Base-by-base conservation (phyloP, 2,113 vertebrate genomes). In the Lepisosteus osseus region DNA sequence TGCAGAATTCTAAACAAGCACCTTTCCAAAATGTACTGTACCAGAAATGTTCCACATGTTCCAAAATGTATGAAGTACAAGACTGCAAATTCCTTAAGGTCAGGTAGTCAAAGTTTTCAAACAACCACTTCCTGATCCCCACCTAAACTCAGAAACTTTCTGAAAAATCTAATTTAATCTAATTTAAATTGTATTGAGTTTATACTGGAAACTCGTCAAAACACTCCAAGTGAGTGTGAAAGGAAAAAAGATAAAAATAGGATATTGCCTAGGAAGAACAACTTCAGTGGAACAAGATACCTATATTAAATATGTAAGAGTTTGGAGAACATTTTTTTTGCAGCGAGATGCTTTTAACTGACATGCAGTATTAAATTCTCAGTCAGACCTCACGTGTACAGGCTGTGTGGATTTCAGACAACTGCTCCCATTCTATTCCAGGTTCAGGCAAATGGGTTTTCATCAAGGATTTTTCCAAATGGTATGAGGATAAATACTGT, bases 221-320 rank as follows among this genome's bases (percentile, higher is more conserved):
- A 29, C 29, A 29, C 29, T 29, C 29, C 29, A 29, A 59, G 54
- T 42, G 11, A 54, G 41, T 7, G 67, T 42, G 64, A 67, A 72
- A 45, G 59, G 67, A 66, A 72, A 40, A 29, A 40, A 11, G 54
- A 47, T 57, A 3, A 57, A 59, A 72, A 67, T 72, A 69, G 68
- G 29, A 55, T 3, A 17, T 57, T 69, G 57, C 40, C 7, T 57
- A 64, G 14, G 57, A 4, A 59, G 14, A 11, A 13, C 11, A 13
- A n/a, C 57, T 14, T 8, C 9, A 15, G 42, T 3, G 54, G 55
- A 44, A 66, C 63, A 72, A 59, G 71, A 67, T 72, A 54, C 59
- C 12, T n/a, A 8, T 54, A 72, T 72, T 74, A 81, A 80, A 84
- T 76, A 82, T 3, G 17, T 54, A 74, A 29, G 61, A 72, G 9